A percentile compares a stretch with the other conserved stretches of the same genome.
Conservation (phyloP, 1,140 invertebrate genomes). For the Lepeophtheirus salmonis region DNA sequence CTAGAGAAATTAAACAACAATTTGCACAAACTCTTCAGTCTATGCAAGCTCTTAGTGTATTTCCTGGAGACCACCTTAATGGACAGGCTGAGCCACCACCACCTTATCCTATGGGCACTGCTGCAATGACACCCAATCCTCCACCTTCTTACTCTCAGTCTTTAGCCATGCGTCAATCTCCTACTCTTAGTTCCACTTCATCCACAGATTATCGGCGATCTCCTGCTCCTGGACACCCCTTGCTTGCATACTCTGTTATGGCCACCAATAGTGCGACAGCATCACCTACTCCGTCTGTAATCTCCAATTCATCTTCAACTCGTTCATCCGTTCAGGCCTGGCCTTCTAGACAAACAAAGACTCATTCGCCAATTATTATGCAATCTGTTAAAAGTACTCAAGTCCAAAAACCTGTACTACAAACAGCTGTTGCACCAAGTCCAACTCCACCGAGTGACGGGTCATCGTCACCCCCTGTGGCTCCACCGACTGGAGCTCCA, state of each 20-base stretch:
- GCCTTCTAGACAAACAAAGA: slow-evolving; percentile 61
- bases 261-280: slow-evolving; percentile 19
- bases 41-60: slow-evolving; percentile 56
- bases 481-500: slow-evolving; percentile 27
- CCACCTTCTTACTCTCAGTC: slow-evolving; percentile 62
- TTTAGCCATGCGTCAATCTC: slow-evolving; percentile 63
- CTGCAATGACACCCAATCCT: slow-evolving; percentile 37
- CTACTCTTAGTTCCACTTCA: slow-evolving; percentile 34
- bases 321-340: slow-evolving; percentile 36
- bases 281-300: slow-evolving; percentile 20
- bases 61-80: slow-evolving; percentile 31
- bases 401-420: slow-evolving; percentile 75
- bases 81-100: slow-evolving; percentile 51
- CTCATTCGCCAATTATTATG: slow-evolving; percentile 81
- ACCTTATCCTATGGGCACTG: slow-evolving; percentile 44
- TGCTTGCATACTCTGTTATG: slow-evolving; percentile 19
- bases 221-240: slow-evolving; percentile 16
- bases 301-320: slow-evolving; percentile 10
- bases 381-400: slow-evolving; percentile 84
- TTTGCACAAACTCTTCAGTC: slow-evolving; percentile 66
- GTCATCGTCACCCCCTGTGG: slow-evolving; percentile 22
- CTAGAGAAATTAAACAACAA: slow-evolving; percentile 60
- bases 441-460: slow-evolving; percentile 6
- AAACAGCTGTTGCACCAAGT: slow-evolving; percentile 58
- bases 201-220: slow-evolving; percentile 36